These are phyloP conservation scores for Rhipidura dahli DNA, from an alignment of 2,113 vertebrate genomes.

Conservation along the genomic window DNA sequence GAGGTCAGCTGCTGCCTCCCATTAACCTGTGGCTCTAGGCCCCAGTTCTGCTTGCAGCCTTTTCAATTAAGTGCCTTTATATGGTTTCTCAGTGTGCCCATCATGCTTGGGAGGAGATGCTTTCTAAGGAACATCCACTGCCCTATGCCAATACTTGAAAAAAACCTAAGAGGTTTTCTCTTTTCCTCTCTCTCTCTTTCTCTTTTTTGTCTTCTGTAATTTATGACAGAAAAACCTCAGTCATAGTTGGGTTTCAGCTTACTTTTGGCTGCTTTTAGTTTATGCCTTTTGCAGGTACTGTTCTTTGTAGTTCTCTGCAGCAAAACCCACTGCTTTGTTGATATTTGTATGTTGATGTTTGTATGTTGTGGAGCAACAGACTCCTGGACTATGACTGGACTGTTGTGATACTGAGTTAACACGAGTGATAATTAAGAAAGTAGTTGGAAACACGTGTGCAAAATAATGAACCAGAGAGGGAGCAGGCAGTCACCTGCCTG, in stretches of 20 bases:
- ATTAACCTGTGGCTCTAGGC: not conserved
- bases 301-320: not conserved
- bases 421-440: not conserved
- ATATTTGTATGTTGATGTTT: not conserved
- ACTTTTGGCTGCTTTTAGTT: not conserved
- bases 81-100: not conserved
- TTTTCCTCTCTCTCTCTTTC: not conserved
- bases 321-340: not conserved
- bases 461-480: not conserved
- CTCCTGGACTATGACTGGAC: not conserved
- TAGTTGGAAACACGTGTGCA: not conserved
- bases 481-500: not conserved
- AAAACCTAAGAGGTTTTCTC: accelerated
- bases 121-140: not conserved
- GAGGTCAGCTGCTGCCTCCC: not conserved
- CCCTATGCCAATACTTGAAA: not conserved
- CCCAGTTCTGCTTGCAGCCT: not conserved
- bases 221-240: not conserved
- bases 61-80: not conserved
- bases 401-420: not conserved
- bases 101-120: not conserved
- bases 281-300: not conserved
- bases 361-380: not conserved
- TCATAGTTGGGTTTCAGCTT: not conserved
- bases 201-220: not conserved